These are phyloP conservation scores for Aurelia coerulea DNA, from an alignment of 30 jellyfish, hydroid and myxozoan genomes.

Conservation along the genomic window DNA sequence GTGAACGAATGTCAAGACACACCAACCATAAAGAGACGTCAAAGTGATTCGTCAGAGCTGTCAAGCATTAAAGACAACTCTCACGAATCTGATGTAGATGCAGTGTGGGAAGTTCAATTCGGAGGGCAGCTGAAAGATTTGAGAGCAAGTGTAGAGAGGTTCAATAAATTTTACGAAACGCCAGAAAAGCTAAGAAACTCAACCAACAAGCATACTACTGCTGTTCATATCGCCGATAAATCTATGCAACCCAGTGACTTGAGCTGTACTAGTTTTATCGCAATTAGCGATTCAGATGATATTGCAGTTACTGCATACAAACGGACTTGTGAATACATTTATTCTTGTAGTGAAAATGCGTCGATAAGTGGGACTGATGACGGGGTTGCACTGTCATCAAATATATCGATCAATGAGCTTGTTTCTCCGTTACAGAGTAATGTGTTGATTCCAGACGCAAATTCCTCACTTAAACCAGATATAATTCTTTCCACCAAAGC, in stretches of 20 bases:
- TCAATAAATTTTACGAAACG: constrained; percentile 24
- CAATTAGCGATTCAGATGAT: neutral
- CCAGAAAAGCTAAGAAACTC: neutral
- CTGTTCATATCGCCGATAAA: too few species aligned
- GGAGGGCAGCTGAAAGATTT: constrained; percentile 57
- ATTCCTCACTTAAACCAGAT: too few species aligned
- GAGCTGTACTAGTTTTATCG: too few species aligned
- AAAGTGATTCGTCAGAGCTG: neutral
- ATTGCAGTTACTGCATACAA: neutral
- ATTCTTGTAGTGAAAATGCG: neutral
- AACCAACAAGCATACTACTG: too few species aligned
- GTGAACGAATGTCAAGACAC: neutral
- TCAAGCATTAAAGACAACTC: neutral
- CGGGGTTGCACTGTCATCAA: neutral
- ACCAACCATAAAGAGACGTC: neutral
- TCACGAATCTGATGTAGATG: constrained; percentile 34
- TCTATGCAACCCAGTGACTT: too few species aligned
- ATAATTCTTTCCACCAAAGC: too few species aligned
- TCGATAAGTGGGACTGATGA: neutral
- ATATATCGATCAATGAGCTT: too few species aligned
- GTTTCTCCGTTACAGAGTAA: too few species aligned
- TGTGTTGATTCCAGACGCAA: too few species aligned
- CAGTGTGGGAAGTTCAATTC: constrained; percentile 35
- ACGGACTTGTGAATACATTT: neutral
- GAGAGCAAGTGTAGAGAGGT: constrained; percentile 32